Conservation (phyloP, 2,113 vertebrate species). For the Madoqua kirkii region DNA sequence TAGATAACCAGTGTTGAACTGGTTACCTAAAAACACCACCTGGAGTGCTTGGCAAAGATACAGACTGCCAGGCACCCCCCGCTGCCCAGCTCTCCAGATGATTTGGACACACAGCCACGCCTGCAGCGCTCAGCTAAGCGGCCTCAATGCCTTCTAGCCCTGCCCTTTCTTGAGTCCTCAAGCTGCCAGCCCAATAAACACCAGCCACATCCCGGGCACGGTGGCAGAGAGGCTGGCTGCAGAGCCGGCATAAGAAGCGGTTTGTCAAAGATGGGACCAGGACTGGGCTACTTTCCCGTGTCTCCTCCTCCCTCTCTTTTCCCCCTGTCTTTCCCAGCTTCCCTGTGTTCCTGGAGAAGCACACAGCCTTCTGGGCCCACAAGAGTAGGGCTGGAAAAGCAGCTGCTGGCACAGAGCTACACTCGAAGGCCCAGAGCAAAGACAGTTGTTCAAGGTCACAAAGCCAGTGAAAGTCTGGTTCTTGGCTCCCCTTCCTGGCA, state of each 20-base stretch:
- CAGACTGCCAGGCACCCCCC: not conserved
- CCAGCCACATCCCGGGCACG: not conserved
- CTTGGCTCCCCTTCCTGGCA: not conserved
- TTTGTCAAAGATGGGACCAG: not conserved
- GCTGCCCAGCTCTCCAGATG: not conserved
- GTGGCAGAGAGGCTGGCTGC: not conserved
- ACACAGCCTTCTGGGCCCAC: not conserved
- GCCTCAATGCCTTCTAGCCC: not conserved
- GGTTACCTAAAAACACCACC: not conserved
- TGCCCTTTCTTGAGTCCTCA: not conserved
- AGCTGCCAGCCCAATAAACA: not conserved
- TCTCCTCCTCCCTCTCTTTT: not conserved
- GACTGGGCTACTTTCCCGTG: not conserved
- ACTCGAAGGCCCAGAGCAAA: not conserved
- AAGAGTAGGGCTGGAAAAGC: not conserved
- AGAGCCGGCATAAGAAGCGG: not conserved
- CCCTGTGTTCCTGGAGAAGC: not conserved
- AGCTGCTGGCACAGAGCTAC: not conserved
- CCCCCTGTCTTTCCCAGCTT: not conserved
- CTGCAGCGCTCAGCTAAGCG: not conserved
- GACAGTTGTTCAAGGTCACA: not conserved
- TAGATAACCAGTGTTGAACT: not conserved
- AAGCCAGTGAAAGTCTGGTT: not conserved
- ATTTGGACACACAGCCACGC: not conserved
- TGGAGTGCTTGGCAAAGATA: not conserved